A percentile compares a stretch with the other conserved stretches of the same genome.
phyloP scores from a whole-genome alignment of 2,797 vertebrate species.

The Tachyglossus aculeatus region DNA sequence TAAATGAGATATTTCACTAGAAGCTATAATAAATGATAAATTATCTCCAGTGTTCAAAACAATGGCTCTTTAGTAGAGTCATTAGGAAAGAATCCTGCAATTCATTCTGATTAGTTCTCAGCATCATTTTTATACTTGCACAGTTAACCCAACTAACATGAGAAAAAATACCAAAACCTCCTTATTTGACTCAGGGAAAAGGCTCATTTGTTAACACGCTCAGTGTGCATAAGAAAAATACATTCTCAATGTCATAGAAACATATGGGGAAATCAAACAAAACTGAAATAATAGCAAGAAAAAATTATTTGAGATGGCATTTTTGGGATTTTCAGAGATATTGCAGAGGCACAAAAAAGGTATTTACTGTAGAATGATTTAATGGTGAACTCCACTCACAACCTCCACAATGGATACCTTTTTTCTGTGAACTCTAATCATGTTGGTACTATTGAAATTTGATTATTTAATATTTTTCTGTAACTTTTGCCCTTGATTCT shows the following conservation, averaged over 20 bases:
- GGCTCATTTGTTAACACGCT: too few species aligned
- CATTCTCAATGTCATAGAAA: too few species aligned
- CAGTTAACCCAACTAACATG: background rate
- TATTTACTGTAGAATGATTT: background rate
- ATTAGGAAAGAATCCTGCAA: background rate
- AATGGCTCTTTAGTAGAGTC: background rate
- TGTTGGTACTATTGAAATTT: background rate
- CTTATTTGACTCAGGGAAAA: background rate
- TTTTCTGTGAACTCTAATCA: background rate
- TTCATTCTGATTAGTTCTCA: constrained; percentile 16
- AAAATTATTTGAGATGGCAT: background rate
- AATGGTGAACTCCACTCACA: background rate
- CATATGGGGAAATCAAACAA: background rate
- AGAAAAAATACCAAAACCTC: background rate
- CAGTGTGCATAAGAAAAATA: too few species aligned
- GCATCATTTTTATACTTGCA: background rate
- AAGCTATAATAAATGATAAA: constrained; percentile 19
- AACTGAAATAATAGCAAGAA: background rate
- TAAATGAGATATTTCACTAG: too few species aligned
- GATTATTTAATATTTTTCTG: background rate
- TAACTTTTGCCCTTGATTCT: rapidly evolving
- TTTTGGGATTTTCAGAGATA: background rate
- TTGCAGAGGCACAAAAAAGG: background rate
- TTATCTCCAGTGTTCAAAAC: background rate
- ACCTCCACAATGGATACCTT: background rate